A percentile compares a stretch with the other conserved stretches of the same genome.
Conservation (phyloP, 2,113 vertebrate genomes). For the Brachyistius frenatus region DNA sequence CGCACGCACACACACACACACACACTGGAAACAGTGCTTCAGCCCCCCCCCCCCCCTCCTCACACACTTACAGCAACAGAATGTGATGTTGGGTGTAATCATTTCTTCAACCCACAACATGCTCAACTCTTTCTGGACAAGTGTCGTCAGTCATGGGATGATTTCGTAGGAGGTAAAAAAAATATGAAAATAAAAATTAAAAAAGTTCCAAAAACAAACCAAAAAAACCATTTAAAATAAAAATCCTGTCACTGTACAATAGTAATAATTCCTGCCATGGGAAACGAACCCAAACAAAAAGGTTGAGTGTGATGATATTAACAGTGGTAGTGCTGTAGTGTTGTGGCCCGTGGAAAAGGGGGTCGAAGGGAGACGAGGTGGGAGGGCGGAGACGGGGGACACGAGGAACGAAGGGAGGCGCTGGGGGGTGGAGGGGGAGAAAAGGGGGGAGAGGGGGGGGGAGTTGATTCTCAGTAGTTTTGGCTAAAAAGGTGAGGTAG, state of each 20-base stretch:
- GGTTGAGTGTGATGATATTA: constrained; percentile 60
- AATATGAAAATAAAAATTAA: constrained; percentile 1
- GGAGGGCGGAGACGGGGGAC: constrained; percentile 18
- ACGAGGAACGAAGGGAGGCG: constrained; percentile 8
- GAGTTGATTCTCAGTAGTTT: constrained; percentile 84
- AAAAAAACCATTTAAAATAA: background rate
- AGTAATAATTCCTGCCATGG: constrained; percentile 74
- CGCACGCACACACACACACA: too few relatives aligned
- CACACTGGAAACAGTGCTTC: constrained; percentile 50
- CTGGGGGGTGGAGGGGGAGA: constrained; percentile 23
- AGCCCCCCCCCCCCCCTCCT: constrained; percentile 2
- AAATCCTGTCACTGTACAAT: constrained; percentile 67
- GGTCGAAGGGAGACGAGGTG: background rate
- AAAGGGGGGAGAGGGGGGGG: constrained; percentile 26
- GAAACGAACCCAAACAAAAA: constrained; percentile 38
- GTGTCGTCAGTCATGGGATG: constrained; percentile 19
- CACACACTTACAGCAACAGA: constrained; percentile 35
- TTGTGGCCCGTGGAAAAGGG: constrained; percentile 61
- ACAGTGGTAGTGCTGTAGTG: constrained; percentile 71
- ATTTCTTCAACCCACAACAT: constrained; percentile 14
- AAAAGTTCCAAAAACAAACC: constrained; percentile 7
- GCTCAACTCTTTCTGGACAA: constrained; percentile 10
- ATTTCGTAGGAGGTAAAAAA: constrained; percentile 41
- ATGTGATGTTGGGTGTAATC: constrained; percentile 13
- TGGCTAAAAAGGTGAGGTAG: constrained; percentile 88